Evolutionary conservation across 2,888 invertebrate species (phyloP), one percentile per base, ranked within the genome.

Genomic region (Trichogramma dendrolimi): DNA sequence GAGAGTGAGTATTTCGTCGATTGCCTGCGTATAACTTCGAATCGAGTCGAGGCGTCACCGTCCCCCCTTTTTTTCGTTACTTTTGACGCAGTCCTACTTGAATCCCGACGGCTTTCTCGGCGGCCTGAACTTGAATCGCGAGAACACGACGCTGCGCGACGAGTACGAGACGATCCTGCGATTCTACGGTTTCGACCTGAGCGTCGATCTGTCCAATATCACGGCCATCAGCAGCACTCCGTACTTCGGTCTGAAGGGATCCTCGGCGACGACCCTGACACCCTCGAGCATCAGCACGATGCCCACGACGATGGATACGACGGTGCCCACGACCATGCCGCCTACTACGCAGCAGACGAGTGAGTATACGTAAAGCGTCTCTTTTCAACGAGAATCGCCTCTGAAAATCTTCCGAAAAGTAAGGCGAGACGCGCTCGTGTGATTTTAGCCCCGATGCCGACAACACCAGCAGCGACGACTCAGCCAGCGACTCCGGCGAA

Each of bases 31-130:
- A 27, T 2, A 27, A 2, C 27, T 27, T 27, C 27, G 27, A 27
- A 27, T 27, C 27, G 27, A 27, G 8, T 10, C 14, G 11, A 47
- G 47, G 14, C n/a, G 10, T 46, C 1, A 14, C 27, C 27, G 2
- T 3, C 27, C 3, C 27, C 3, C 3, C 2, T 1, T 5, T 46
- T 11, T 8, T 51, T 14, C 8, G 10, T 56, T 60, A 14, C 4
- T n/a, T 7, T 8, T 11, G 43, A 39, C 8, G 1, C 90, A 78
- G 92, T 92, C 90, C 55, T 92, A 92, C 75, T 90, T 92, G 72
- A 89, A 91, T 63, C 88, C 89, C 14, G 91, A 92, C 73, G 92
- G 92, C 47, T 92, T 92, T 67, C 81, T 92, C 3, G 90, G 90
- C 10, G 92, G 92, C 1, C 79, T 92, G 62, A 90, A 90, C 6